Percentiles rank a stretch among this genome's conserved stretches.
Conservation (phyloP, 2,888 invertebrate species). For the Ochropleura leucogaster region DNA sequence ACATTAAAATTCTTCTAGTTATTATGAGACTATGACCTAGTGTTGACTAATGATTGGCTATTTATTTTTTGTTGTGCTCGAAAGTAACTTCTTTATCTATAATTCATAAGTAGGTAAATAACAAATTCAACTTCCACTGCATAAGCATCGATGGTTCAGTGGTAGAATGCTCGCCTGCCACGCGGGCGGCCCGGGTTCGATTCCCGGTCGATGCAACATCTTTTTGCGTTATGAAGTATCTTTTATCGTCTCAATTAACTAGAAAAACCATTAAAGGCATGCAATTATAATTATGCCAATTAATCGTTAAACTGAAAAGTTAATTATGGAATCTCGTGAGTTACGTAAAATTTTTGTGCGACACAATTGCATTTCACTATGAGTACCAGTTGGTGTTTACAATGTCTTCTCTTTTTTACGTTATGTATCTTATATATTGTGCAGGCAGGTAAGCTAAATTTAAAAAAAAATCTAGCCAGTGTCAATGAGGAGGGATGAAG, state of each 20-base stretch:
- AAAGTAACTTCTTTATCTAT: neutral
- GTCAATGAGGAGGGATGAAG: too few relatives aligned
- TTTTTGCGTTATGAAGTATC: slow-evolving; percentile 20
- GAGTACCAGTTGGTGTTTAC: slow-evolving; percentile 8
- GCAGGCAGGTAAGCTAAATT: slow-evolving; percentile 33
- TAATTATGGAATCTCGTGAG: slow-evolving; percentile 4
- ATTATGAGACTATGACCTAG: neutral
- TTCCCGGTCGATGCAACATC: slow-evolving; percentile 87
- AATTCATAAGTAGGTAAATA: neutral
- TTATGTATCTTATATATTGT: slow-evolving; percentile 25
- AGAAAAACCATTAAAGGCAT: neutral
- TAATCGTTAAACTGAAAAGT: slow-evolving; percentile 23
- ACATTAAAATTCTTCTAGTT: neutral
- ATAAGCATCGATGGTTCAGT: slow-evolving; percentile 90
- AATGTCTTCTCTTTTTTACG: slow-evolving; percentile 7
- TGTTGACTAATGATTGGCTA: neutral
- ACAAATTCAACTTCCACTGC: fast-evolving
- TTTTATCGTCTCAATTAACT: slow-evolving; percentile 35
- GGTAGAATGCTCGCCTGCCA: slow-evolving; percentile 91
- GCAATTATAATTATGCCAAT: slow-evolving; percentile 28
- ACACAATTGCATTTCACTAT: slow-evolving; percentile 20
- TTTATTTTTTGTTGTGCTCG: too few relatives aligned
- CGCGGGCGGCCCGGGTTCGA: slow-evolving; percentile 90
- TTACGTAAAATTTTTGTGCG: neutral
- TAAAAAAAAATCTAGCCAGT: too few relatives aligned